phyloP scores from a whole-genome alignment of 2,113 vertebrate species.

The Myxocyprinus asiaticus region DNA sequence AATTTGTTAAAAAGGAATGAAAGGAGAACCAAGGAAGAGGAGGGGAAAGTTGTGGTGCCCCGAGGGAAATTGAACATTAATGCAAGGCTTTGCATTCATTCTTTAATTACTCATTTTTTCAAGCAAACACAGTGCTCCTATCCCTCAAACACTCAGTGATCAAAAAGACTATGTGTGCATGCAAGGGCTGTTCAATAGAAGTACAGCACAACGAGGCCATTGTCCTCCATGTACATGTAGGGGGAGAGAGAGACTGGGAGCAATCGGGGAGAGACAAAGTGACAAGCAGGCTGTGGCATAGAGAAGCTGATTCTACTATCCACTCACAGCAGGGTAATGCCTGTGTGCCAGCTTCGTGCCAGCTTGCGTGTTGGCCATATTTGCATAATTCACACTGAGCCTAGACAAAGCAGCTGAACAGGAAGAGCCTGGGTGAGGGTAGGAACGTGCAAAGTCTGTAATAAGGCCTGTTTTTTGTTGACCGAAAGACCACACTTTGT shows the following conservation, averaged over 20 bases:
- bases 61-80: background rate
- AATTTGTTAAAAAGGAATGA: background rate
- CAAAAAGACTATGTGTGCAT: background rate
- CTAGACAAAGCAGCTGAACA: slow-evolving; percentile 25
- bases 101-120: background rate
- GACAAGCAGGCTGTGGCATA: background rate
- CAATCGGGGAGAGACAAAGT: slow-evolving; percentile 9
- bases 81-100: background rate
- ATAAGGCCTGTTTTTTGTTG: background rate
- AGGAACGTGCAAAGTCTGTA: slow-evolving; percentile 5
- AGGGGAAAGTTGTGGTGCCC: background rate
- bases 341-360: slow-evolving; percentile 24
- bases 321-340: slow-evolving; percentile 14
- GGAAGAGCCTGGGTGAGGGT: slow-evolving; percentile 8
- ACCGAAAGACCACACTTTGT: background rate
- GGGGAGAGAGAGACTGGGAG: slow-evolving; percentile 1
- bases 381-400: slow-evolving; percentile 34
- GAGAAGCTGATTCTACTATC: slow-evolving; percentile 7
- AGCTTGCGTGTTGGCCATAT: slow-evolving; percentile 22
- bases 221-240: slow-evolving; percentile 12
- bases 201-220: background rate
- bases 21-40: background rate
- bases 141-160: background rate
- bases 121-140: background rate
- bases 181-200: slow-evolving; percentile 11